Evolutionary conservation across 2,113 vertebrate genomes (phyloP).

Genomic region (Saccopteryx bilineata): DNA sequence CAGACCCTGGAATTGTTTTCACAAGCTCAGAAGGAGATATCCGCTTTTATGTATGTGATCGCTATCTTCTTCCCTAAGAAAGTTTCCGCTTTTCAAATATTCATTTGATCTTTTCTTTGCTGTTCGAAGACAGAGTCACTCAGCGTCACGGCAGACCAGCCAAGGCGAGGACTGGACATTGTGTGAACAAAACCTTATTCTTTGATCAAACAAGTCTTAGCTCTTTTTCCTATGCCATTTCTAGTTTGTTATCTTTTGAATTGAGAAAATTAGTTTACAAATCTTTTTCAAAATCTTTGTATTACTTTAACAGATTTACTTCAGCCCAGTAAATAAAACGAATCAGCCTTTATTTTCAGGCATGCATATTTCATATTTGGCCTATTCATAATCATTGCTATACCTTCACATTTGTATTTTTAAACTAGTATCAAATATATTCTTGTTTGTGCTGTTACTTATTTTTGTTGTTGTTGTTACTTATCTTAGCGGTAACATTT

Average conservation of each 20-base stretch:
- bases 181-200: rapidly evolving
- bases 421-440: background rate
- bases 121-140: background rate
- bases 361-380: background rate
- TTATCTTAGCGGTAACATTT: background rate
- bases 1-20: conserved; percentile 5
- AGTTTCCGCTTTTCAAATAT: conserved; percentile 19
- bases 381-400: background rate
- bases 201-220: background rate
- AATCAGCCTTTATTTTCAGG: background rate
- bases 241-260: background rate
- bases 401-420: background rate
- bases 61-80: background rate
- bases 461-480: background rate
- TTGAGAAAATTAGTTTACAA: background rate
- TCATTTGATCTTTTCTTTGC: conserved; percentile 31
- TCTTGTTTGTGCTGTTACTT: background rate
- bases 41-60: background rate
- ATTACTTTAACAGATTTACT: background rate
- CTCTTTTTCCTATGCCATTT: background rate
- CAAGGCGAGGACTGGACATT: background rate
- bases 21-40: background rate
- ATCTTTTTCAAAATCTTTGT: background rate
- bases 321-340: background rate
- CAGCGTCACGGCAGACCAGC: background rate